Percentiles rank a stretch among this genome's conserved stretches.
These are phyloP conservation scores for Chiroxiphia lanceolata DNA, from an alignment of 2,797 vertebrate genomes.

Conservation along the genomic window DNA sequence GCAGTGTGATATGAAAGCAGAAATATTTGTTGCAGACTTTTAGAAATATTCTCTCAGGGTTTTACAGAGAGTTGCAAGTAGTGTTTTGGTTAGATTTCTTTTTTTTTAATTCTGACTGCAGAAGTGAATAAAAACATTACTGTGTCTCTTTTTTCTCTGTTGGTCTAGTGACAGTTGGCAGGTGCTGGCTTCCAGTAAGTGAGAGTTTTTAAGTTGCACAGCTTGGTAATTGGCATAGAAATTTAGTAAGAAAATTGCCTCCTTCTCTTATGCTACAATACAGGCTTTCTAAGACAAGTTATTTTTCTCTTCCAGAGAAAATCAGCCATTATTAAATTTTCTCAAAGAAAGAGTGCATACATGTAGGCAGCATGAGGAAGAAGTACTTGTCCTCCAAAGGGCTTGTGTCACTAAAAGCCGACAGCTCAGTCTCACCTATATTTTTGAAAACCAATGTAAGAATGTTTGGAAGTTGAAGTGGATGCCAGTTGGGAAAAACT, in stretches of 20 bases:
- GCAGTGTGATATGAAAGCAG: not conserved
- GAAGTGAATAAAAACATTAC: not conserved
- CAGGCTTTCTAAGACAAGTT: conserved; percentile 22
- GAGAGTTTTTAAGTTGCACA: conserved; percentile 35
- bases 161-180: conserved; percentile 43
- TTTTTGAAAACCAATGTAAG: not conserved
- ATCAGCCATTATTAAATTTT: not conserved
- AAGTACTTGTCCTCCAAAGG: not conserved
- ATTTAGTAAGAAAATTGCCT: conserved; percentile 36
- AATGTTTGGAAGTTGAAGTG: not conserved
- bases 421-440: not conserved
- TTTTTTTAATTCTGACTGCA: not conserved
- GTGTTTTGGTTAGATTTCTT: not conserved
- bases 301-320: conserved; percentile 13
- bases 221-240: conserved; percentile 54
- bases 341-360: not conserved
- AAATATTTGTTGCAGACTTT: not conserved
- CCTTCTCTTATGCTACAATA: not conserved
- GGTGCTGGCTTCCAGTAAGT: conserved; percentile 27
- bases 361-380: not conserved
- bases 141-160: conserved; percentile 7
- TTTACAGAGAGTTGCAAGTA: not conserved
- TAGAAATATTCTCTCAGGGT: not conserved
- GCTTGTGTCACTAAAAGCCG: not conserved
- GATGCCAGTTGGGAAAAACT: not conserved